A percentile compares a stretch with the other conserved stretches of the same genome.
These are phyloP conservation scores for Agriopis leucophaearia DNA, from an alignment of 2,888 invertebrate genomes.

Conservation along the genomic window DNA sequence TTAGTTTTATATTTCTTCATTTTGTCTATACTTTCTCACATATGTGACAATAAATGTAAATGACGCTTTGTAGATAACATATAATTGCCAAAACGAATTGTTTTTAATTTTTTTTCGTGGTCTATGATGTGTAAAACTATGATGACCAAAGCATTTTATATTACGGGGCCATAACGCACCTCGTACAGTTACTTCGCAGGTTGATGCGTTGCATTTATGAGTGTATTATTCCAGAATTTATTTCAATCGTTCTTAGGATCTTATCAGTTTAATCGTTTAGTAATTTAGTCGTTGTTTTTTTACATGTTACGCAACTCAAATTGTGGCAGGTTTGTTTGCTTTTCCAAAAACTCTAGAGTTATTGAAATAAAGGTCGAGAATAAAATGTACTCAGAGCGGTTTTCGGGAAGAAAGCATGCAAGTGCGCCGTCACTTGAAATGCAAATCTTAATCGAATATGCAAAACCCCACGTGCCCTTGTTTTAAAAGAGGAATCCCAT, in stretches of 20 bases:
- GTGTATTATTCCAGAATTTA: no score
- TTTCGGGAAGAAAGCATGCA: no score
- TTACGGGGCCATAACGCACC: constrained; percentile 32
- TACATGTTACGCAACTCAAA: no score
- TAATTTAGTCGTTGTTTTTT: no score
- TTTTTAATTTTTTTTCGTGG: constrained; percentile 33
- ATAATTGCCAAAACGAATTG: constrained; percentile 73
- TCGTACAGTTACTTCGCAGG: no score
- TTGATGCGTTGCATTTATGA: no score
- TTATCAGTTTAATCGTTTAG: no score
- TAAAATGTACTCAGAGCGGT: no score
- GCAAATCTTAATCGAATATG: constrained; percentile 1
- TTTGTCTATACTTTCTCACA: constrained; percentile 75
- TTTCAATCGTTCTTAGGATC: no score
- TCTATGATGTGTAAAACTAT: constrained; percentile 26
- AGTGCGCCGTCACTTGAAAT: background rate
- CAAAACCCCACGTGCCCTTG: constrained; percentile 13
- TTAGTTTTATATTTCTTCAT: constrained; percentile 54
- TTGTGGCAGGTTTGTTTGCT: no score
- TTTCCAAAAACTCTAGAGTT: no score
- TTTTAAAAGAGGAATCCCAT: background rate
- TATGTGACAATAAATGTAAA: constrained; percentile 85
- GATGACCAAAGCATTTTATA: constrained; percentile 28
- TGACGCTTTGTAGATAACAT: constrained; percentile 82
- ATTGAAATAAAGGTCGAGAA: no score